Evolutionary conservation across 2,113 vertebrate species (phyloP), one percentile per base, ranked within the genome.

Genomic region (Vulpes ferrilata): DNA sequence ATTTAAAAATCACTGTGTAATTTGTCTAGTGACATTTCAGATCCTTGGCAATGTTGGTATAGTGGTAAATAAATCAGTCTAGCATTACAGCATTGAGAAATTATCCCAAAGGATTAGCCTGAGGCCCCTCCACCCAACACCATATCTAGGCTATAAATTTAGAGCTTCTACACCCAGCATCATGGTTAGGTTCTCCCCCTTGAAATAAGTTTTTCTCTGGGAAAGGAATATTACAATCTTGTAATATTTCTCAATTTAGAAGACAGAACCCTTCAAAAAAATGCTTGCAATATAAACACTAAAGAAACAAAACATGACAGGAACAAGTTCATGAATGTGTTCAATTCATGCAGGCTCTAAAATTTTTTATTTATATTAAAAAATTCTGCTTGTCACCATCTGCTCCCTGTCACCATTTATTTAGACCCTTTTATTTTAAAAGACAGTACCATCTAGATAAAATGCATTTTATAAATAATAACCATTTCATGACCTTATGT

Each of bases 391-490:
- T 98, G 91, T 97, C 96, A 97, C 93, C 96, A 96, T 97, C 87
- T 96, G 13, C 35, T 93, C 19, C 53, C 60, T 98, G 86, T 95
- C 96, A 96, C 92, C 95, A 95, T 97, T 79, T 97, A 85, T 97
- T 53, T 73, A 97, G 80, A 89, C 0, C 0, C 79, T 97, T 97
- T 98, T 95, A 98, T 98, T 97, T 95, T 94, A 89, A 93, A 98
- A 98, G 88, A 98, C 73, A 97, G 90, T 51, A 91, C 81, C 96
- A 98, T 94, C 97, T 97, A 98, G 86, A 98, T 94, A 98, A 97
- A 98, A 98, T 76, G 17, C 80, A 96, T 97, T 98, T 98, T 98
- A 98, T 96, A 96, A 98, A 95, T 95, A 96, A 94, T 96, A 93
- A 88, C 86, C 94, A 97, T 97, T 96, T 93, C 83, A 30, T 67